Percentiles rank a stretch among this genome's conserved stretches.
phyloP scores from a whole-genome alignment of 2,888 invertebrate genomes.

The Drosophila sordidapex region DNA sequence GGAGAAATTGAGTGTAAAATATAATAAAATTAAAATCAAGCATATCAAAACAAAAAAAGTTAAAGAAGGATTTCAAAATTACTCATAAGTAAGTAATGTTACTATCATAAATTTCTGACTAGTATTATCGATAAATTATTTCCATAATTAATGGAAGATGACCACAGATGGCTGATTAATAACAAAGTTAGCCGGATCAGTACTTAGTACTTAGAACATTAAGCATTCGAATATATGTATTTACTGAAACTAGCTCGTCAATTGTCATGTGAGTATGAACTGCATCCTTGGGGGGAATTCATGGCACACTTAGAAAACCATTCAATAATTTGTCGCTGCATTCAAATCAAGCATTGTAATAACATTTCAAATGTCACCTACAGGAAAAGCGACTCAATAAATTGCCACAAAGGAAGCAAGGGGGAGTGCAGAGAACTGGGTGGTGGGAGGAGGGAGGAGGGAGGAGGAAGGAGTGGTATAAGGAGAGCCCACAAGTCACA shows the following conservation, averaged over 20 bases:
- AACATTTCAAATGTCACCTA: constrained; percentile 69
- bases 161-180: no score
- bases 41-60: no score
- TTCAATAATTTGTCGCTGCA: constrained; percentile 71
- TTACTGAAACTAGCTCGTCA: constrained; percentile 3
- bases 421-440: background rate
- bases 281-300: background rate
- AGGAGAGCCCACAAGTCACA: background rate
- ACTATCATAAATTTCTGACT: no score
- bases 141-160: background rate
- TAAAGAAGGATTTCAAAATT: background rate
- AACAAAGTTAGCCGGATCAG: background rate
- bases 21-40: background rate
- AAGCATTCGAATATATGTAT: constrained; percentile 3
- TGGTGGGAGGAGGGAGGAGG: no score
- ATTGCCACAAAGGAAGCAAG: constrained; percentile 59
- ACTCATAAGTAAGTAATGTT: background rate
- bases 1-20: background rate
- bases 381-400: constrained; percentile 69
- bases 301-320: constrained; percentile 19
- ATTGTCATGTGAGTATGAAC: constrained; percentile 12
- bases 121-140: no score
- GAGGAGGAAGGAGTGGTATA: background rate
- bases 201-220: background rate
- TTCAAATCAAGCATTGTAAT: constrained; percentile 75